phyloP scores from a whole-genome alignment of 2,113 vertebrate species.

The Daphoenositta chrysoptera region DNA sequence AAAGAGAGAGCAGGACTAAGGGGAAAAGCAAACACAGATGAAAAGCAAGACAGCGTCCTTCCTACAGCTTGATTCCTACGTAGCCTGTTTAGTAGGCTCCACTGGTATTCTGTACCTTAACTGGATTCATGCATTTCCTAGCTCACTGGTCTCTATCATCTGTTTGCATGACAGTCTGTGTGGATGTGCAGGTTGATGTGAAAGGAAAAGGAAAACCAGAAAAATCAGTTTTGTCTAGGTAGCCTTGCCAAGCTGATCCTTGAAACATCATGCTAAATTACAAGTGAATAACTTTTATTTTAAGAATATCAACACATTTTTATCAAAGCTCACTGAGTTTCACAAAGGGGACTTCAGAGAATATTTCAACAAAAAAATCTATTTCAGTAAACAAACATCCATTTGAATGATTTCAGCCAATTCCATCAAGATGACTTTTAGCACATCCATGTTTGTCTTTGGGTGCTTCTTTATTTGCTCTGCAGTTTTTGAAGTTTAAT shows the following conservation, averaged over 20 bases:
- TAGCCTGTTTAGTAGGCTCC: neutral
- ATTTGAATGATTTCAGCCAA: neutral
- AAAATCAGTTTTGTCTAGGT: neutral
- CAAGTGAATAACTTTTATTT: neutral
- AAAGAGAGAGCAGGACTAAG: neutral
- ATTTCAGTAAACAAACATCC: neutral
- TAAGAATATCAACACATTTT: neutral
- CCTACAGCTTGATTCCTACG: neutral
- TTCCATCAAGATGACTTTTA: neutral
- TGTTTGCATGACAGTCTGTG: neutral
- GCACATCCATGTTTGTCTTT: neutral
- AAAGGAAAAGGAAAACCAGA: neutral
- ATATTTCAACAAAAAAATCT: neutral
- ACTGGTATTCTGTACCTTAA: neutral
- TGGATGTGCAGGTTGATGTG: neutral
- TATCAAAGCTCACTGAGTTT: neutral
- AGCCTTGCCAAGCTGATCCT: neutral
- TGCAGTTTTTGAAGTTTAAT: neutral
- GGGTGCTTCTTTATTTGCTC: neutral
- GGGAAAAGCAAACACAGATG: neutral
- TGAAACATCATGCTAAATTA: neutral
- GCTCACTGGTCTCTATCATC: neutral
- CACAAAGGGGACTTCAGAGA: neutral
- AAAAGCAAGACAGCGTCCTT: neutral
- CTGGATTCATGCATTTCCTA: neutral